phyloP scores from a whole-genome alignment of 2,113 vertebrate genomes.

The Regulus satrapa region DNA sequence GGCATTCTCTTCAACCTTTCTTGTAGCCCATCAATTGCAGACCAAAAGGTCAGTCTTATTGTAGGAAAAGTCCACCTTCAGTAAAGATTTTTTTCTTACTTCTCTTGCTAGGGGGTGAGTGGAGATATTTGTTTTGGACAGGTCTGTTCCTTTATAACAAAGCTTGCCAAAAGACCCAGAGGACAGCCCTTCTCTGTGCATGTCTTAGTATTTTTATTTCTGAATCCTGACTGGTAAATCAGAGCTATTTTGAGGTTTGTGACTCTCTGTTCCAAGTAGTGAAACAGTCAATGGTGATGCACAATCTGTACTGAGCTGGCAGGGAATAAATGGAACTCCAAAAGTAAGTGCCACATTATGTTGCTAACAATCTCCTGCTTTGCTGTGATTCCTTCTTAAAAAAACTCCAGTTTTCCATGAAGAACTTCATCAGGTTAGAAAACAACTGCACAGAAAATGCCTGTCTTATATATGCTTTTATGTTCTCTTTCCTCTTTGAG shows the following conservation, averaged over 20 bases:
- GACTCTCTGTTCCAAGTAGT: neutral
- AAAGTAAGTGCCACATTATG: neutral
- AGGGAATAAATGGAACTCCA: neutral
- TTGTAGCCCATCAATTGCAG: conserved; percentile 50
- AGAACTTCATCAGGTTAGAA: neutral
- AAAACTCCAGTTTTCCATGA: neutral
- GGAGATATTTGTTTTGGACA: neutral
- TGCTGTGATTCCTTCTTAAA: neutral
- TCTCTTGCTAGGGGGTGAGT: neutral
- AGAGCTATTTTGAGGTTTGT: neutral
- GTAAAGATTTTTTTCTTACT: neutral
- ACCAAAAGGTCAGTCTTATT: conserved; percentile 22
- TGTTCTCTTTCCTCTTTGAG: neutral
- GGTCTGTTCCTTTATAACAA: neutral
- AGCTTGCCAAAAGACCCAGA: neutral
- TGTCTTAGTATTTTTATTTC: neutral
- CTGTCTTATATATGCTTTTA: neutral
- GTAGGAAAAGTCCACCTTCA: neutral
- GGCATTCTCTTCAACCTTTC: conserved; percentile 52
- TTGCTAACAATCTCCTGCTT: neutral
- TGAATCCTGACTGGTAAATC: neutral
- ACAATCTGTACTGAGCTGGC: neutral
- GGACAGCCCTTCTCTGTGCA: neutral
- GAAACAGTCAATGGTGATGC: neutral
- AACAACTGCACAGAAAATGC: neutral